phyloP scores from a whole-genome alignment of 2,797 vertebrate species.

The Varecia variegata region DNA sequence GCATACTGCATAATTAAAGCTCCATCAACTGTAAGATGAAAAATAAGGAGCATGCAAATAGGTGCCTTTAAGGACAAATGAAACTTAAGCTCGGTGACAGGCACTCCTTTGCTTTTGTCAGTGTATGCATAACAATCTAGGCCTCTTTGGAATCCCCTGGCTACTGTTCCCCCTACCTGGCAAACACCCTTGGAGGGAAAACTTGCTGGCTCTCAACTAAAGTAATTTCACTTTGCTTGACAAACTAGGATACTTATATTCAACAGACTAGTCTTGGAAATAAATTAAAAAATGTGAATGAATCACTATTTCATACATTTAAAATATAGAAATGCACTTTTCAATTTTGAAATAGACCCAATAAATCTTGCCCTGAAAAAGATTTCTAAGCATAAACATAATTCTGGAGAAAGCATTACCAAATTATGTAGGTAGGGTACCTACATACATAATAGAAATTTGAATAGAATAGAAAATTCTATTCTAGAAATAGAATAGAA shows the following conservation, averaged over 20 bases:
- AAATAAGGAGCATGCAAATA: constrained; percentile 65
- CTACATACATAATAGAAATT: no score
- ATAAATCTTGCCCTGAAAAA: neutral
- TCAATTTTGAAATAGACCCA: neutral
- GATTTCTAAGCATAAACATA: neutral
- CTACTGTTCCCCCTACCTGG: neutral
- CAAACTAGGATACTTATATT: neutral
- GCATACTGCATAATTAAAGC: constrained; percentile 69
- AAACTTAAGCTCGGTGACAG: neutral
- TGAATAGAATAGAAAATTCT: no score
- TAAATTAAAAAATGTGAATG: neutral
- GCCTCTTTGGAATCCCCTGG: neutral
- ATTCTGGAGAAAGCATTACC: neutral
- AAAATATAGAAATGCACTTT: neutral
- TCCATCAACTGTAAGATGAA: constrained; percentile 65
- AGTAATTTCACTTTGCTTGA: constrained; percentile 19
- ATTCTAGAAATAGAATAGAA: no score
- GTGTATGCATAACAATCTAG: neutral
- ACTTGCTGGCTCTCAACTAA: neutral
- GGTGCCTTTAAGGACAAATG: constrained; percentile 38
- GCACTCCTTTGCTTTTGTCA: neutral
- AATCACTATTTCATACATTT: neutral
- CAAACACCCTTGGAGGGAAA: neutral
- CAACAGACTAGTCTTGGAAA: neutral
- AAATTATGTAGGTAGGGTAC: neutral